These are phyloP conservation scores for Dicrurus megarhynchus DNA, from an alignment of 2,113 vertebrate species.

Conservation along the genomic window DNA sequence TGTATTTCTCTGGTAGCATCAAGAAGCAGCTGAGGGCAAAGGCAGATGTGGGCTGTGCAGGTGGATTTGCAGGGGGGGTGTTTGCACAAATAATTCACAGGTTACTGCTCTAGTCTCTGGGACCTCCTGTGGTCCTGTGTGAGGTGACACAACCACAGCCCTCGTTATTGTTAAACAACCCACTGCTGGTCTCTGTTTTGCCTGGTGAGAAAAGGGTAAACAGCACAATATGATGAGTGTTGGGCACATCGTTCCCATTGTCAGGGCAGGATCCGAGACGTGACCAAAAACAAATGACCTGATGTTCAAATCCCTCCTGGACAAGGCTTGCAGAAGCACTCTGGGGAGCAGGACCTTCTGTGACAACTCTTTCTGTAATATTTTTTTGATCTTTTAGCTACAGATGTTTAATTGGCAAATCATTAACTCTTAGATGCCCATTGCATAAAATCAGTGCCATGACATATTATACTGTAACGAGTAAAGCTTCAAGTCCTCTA, in stretches of 20 bases:
- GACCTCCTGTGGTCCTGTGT: background rate
- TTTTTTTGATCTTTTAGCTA: background rate
- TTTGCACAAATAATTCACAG: background rate
- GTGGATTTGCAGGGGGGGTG: background rate
- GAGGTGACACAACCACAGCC: background rate
- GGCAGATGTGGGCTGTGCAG: background rate
- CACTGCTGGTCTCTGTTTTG: background rate
- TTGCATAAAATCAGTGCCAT: background rate
- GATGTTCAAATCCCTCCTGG: background rate
- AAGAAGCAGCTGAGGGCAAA: background rate
- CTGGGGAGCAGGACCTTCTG: background rate
- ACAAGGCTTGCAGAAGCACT: background rate
- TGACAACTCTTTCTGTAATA: background rate
- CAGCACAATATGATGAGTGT: rapidly evolving
- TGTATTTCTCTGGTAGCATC: background rate
- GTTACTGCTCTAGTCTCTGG: background rate
- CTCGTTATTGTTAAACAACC: background rate
- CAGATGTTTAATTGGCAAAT: background rate
- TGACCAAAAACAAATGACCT: background rate
- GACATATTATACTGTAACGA: background rate
- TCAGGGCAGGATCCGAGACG: background rate
- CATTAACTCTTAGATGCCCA: background rate
- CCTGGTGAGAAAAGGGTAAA: background rate
- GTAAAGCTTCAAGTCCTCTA: background rate
- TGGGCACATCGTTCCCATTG: rapidly evolving